phyloP scores from a whole-genome alignment of 2,797 vertebrate species.

The Enteromius thamalakanensis region DNA sequence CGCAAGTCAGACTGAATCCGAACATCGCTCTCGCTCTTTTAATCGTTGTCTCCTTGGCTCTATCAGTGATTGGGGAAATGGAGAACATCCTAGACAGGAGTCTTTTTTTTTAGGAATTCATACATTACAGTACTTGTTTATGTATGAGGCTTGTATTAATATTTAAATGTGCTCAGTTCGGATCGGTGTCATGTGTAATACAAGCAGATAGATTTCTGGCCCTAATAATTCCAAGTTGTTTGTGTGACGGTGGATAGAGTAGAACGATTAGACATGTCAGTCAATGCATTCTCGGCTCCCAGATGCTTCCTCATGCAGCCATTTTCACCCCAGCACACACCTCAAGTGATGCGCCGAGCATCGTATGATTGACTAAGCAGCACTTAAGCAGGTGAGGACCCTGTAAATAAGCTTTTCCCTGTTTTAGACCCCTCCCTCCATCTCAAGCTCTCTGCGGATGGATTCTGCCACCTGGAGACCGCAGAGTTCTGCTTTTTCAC shows the following conservation, averaged over 20 bases:
- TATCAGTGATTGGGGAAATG: not conserved
- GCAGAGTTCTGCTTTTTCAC: not conserved
- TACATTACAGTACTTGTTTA: conserved; percentile 9
- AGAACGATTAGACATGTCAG: conserved; percentile 33
- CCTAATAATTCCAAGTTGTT: conserved; percentile 48
- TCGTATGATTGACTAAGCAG: conserved; percentile 39
- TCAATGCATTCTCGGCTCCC: conserved; percentile 6
- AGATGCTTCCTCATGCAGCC: conserved; percentile 5
- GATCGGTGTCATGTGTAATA: conserved; percentile 31
- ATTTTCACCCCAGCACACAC: conserved; percentile 25
- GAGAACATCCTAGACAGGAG: not conserved
- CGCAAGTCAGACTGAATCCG: conserved; percentile 9
- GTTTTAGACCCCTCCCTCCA: conserved; percentile 4
- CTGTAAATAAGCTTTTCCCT: conserved; percentile 45
- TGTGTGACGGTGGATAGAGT: conserved; percentile 37
- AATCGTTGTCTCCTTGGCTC: conserved; percentile 10
- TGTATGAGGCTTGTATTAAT: conserved; percentile 26
- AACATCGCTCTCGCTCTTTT: not conserved
- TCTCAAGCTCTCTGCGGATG: not conserved
- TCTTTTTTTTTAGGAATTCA: not conserved
- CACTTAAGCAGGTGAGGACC: conserved; percentile 39
- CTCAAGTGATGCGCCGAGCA: not conserved
- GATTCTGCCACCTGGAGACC: conserved; percentile 31
- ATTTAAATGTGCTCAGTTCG: conserved; percentile 27
- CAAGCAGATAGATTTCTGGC: conserved; percentile 42